Conservation (phyloP, 2,113 vertebrate genomes). For the Lutjanus erythropterus region DNA sequence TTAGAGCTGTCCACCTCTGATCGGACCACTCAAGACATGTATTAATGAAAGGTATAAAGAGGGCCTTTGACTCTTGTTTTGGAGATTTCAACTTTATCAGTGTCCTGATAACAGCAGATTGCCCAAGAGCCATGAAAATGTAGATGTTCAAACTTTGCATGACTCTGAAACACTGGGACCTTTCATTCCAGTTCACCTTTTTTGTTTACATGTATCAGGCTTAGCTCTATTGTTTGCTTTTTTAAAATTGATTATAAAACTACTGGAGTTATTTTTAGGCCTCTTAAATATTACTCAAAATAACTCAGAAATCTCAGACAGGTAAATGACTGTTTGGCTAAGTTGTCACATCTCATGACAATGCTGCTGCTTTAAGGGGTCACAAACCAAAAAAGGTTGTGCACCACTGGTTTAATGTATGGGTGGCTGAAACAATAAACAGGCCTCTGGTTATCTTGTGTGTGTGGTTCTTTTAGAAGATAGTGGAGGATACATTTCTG, state of each 20-base stretch:
- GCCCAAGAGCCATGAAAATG: background rate
- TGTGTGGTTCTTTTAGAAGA: background rate
- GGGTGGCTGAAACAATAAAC: constrained; percentile 21
- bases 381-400: background rate
- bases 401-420: background rate
- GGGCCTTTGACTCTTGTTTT: too few species aligned
- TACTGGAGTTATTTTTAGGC: background rate
- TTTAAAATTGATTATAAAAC: background rate
- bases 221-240: background rate
- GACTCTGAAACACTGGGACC: too few species aligned
- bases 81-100: too few species aligned
- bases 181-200: too few species aligned
- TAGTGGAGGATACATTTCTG: background rate
- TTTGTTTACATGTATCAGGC: background rate
- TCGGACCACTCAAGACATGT: too few species aligned
- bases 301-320: too few species aligned
- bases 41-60: too few species aligned
- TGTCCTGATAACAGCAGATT: too few species aligned
- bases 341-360: background rate
- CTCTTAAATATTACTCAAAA: too few species aligned
- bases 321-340: background rate
- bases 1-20: too few species aligned
- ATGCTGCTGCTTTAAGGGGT: background rate
- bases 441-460: background rate
- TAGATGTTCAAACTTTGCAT: too few species aligned